phyloP scores from a whole-genome alignment of 1,140 invertebrate genomes.

The Panulirus ornatus region DNA sequence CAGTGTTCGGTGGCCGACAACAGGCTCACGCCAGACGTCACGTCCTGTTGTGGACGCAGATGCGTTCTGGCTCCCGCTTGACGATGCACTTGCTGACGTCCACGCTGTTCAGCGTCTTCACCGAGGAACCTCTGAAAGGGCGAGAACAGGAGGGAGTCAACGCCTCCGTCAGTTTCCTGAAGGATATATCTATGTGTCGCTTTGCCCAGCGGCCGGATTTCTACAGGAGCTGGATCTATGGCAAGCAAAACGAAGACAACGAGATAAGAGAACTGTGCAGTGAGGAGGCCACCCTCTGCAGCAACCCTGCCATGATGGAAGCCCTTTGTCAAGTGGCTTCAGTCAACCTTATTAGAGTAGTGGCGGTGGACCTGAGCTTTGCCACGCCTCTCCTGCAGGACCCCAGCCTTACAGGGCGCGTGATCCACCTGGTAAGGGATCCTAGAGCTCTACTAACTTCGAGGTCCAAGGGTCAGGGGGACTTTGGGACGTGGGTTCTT shows the following conservation, averaged over 20 bases:
- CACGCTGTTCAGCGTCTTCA: background rate
- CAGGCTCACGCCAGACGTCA: background rate
- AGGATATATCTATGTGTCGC: constrained; percentile 1
- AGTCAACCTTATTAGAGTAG: constrained; percentile 1
- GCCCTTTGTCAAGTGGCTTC: background rate
- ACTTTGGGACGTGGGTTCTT: background rate
- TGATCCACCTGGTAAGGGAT: constrained; percentile 43
- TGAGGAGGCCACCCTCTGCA: background rate
- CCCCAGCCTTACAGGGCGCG: background rate
- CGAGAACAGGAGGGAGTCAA: background rate
- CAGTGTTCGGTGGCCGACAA: background rate
- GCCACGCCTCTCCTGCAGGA: constrained; percentile 22
- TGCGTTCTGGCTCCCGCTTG: constrained; percentile 23
- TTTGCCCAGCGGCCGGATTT: background rate
- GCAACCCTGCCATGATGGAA: background rate
- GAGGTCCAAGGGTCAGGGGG: background rate
- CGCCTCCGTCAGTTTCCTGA: constrained; percentile 12
- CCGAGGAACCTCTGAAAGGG: background rate
- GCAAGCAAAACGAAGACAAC: too few species aligned
- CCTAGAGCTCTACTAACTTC: constrained; percentile 24
- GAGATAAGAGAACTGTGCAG: too few species aligned
- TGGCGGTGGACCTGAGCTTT: background rate
- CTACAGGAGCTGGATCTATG: background rate
- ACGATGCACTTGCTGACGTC: background rate
- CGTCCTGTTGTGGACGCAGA: constrained; percentile 19